Base-by-base conservation (phyloP, 1,140 invertebrate genomes). In the Danaus plexippus region DNA sequence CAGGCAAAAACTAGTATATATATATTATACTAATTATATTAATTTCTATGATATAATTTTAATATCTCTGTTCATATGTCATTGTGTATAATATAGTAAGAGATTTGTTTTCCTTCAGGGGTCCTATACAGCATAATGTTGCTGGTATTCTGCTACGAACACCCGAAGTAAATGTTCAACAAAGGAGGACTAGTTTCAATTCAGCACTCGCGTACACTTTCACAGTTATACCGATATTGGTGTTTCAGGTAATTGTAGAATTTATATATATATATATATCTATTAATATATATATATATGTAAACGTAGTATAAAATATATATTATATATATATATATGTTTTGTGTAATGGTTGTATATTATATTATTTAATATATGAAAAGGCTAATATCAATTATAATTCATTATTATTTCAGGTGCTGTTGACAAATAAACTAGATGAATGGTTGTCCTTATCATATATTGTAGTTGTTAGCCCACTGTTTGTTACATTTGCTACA, bases 61-160 rank as follows among this genome's bases (percentile, higher is more conserved):
- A 8, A 4, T 32, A 32, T 6, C 7, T 5, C 22, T 6, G 15
- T 15, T 1, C 15, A 15, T 15, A 3, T 15, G 3, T 15, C 7
- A 32, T 32, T 2, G 22, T 32, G 22, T 32, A 32, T 32, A 32
- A 32, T 6, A 32, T 32, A 32, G 15, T 32, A 32, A 47, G 8
- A 48, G 32, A 43, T 51, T 22, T 58, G 58, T 44, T 49, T 50
- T 44, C 32, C 77, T 77, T 58, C 66, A 89, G 95, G 94, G 64
- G 96, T 99, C 9, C 87, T 99, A 7, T 99, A 99, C 86, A 95
- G 96, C 45, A 95, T 99, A 59, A 96, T 99, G 65, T 97, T 82
- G 97, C 97, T 53, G 96, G 96, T 42, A 97, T 99, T 66, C 90
- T 99, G 66, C 88, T 98, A 59, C 90, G 96, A 66, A 94, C 96